Evolutionary conservation across 2,113 vertebrate genomes (phyloP).

Genomic region (Cygnus buccinator): DNA sequence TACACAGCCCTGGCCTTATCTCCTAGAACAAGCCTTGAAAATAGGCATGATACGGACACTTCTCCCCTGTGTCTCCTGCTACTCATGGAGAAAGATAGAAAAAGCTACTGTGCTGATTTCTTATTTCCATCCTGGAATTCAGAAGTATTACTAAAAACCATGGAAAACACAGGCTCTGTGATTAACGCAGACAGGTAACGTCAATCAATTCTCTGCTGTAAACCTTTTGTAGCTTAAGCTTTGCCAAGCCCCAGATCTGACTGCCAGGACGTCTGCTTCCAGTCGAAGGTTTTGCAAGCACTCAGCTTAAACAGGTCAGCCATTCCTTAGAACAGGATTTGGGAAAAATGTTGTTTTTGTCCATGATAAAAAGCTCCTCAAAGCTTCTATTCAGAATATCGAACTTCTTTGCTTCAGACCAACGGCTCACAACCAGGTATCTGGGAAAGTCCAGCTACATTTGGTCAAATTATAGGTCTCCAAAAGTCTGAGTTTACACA

Average conservation of each 20-base stretch:
- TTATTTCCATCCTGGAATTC: background rate
- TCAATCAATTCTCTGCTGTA: background rate
- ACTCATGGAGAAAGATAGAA: background rate
- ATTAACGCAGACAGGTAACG: background rate
- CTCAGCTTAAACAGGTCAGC: background rate
- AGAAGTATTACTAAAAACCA: rapidly evolving
- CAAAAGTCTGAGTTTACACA: background rate
- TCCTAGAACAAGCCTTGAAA: background rate
- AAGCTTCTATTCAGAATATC: conserved; percentile 13
- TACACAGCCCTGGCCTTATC: background rate
- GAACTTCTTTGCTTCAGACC: background rate
- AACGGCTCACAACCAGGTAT: background rate
- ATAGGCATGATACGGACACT: rapidly evolving
- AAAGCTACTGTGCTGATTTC: background rate
- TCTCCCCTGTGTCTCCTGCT: background rate
- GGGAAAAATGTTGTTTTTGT: background rate
- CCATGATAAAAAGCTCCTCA: background rate
- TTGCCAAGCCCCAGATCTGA: background rate
- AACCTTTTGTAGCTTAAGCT: background rate
- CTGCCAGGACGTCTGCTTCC: conserved; percentile 17
- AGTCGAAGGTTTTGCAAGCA: background rate
- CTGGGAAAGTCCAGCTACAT: background rate
- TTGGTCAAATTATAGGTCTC: background rate
- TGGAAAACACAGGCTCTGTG: background rate
- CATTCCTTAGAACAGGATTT: background rate